Conservation (phyloP, 2,113 vertebrate species). For the Tinamus guttatus region DNA sequence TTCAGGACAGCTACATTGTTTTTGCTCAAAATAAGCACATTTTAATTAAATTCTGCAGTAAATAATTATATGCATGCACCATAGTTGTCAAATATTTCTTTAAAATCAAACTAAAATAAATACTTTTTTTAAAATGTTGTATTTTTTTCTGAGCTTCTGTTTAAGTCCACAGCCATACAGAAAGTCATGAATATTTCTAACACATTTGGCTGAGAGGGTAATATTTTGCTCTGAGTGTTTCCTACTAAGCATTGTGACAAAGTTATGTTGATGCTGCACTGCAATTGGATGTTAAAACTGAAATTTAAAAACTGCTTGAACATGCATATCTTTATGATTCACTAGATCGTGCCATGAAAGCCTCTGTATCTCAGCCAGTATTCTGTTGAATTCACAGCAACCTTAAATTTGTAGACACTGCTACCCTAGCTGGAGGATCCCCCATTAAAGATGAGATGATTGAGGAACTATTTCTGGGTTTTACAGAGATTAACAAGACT, state of each 20-base stretch:
- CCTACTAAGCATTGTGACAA: conserved; percentile 70
- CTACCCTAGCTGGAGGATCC: conserved; percentile 67
- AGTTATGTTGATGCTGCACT: conserved; percentile 44
- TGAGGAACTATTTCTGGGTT: conserved; percentile 61
- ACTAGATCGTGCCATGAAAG: conserved; percentile 62
- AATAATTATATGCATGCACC: conserved; percentile 1
- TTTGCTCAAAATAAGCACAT: not conserved
- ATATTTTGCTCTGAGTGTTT: conserved; percentile 73
- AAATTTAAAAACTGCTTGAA: conserved; percentile 67
- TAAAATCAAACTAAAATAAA: conserved; percentile 23
- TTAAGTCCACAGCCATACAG: conserved; percentile 33
- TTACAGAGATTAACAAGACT: conserved; percentile 71
- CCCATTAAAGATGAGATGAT: conserved; percentile 60
- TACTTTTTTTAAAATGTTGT: not conserved
- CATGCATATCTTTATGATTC: conserved; percentile 64
- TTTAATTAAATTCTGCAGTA: conserved; percentile 38
- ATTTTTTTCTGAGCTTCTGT: not conserved
- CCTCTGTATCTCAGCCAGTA: conserved; percentile 62
- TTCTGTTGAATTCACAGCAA: conserved; percentile 71
- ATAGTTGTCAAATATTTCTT: not conserved
- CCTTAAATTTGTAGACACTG: conserved; percentile 69
- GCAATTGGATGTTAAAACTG: conserved; percentile 62
- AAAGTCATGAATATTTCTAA: conserved; percentile 49
- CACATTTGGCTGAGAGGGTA: conserved; percentile 40
- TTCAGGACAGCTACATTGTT: not conserved